Percentiles rank a stretch among this genome's conserved stretches.
Conservation (phyloP, 2,888 invertebrate species). For the Amblyjoppa fuscipennis region DNA sequence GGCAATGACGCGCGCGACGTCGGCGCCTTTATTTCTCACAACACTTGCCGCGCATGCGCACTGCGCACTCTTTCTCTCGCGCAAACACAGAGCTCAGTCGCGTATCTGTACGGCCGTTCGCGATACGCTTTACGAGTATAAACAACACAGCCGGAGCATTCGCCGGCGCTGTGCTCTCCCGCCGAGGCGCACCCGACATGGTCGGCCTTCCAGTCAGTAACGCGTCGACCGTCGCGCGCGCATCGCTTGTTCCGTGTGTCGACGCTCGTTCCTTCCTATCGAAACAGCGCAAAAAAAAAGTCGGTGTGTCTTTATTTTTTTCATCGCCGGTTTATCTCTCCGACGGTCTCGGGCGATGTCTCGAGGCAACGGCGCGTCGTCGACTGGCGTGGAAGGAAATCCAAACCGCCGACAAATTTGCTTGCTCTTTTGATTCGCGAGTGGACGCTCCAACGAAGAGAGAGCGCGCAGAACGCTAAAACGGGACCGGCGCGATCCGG, state of each 20-base stretch:
- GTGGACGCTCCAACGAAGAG: not conserved
- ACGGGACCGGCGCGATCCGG: not conserved
- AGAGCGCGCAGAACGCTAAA: not conserved
- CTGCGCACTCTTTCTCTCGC: not conserved
- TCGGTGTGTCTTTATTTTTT: constrained; percentile 19
- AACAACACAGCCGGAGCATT: not conserved
- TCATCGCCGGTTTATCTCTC: not conserved
- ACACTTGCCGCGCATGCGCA: not conserved
- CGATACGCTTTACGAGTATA: not conserved
- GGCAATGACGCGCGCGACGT: constrained; percentile 5
- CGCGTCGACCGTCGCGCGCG: constrained; percentile 55
- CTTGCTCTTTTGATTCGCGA: not conserved
- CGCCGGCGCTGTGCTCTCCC: constrained; percentile 17
- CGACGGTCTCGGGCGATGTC: not conserved
- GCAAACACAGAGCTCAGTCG: not conserved
- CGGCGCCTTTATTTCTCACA: not conserved
- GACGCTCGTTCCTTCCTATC: not conserved
- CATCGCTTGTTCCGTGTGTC: not conserved
- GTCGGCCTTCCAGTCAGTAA: constrained; percentile 52
- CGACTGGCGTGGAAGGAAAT: not conserved
- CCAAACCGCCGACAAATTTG: constrained; percentile 3
- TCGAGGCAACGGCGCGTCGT: not conserved
- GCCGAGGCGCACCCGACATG: constrained; percentile 13
- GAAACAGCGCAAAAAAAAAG: not conserved
- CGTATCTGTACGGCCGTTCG: not conserved